phyloP scores from a whole-genome alignment of 2,888 invertebrate species.

The Clunio marinus region DNA sequence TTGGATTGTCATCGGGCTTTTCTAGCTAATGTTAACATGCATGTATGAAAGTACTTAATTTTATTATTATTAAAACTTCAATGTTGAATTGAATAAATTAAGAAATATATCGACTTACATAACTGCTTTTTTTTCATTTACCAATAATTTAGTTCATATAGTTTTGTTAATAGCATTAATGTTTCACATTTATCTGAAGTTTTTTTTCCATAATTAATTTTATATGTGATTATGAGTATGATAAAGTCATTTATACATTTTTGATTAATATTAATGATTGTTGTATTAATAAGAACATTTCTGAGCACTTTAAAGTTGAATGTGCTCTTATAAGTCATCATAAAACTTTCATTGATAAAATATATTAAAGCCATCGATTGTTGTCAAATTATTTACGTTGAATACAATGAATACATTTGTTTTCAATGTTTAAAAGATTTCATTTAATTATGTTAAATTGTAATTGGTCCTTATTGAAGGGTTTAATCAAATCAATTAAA shows the following conservation, averaged over 20 bases:
- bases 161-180: not conserved
- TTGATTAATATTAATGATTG: not conserved
- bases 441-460: not conserved
- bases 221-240: not conserved
- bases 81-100: not conserved
- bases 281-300: not conserved
- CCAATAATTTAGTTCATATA: not conserved
- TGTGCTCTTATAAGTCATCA: too few relatives aligned
- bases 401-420: not conserved
- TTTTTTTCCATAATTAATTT: not conserved
- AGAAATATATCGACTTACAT: not conserved
- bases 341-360: too few relatives aligned
- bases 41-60: not conserved
- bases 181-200: not conserved
- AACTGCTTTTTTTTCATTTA: not conserved
- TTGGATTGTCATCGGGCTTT: slow-evolving; percentile 39
- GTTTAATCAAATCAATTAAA: too few relatives aligned
- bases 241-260: not conserved
- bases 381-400: not conserved
- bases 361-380: slow-evolving; percentile 12
- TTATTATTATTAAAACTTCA: not conserved
- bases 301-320: too few relatives aligned
- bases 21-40: slow-evolving; percentile 37
- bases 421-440: not conserved
- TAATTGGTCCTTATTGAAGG: slow-evolving; percentile 19